A percentile compares a stretch with the other conserved stretches of the same genome.
Evolutionary conservation across 2,888 invertebrate genomes (phyloP).

Genomic region (Pandemis heparana): DNA sequence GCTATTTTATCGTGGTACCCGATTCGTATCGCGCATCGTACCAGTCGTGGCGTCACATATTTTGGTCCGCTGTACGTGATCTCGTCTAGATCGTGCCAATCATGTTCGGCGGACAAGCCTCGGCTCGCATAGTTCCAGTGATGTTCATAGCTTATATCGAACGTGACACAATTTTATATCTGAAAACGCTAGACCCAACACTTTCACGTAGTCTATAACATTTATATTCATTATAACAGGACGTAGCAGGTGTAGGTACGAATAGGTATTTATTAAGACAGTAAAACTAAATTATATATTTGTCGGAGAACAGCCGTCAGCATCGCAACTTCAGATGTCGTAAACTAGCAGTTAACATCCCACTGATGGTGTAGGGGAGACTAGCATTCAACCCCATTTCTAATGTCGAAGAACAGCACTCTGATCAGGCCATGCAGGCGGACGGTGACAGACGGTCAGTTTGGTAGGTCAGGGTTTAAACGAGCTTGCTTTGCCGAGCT

Average conservation of each 20-base stretch:
- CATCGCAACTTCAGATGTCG: background rate
- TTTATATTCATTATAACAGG: conserved; percentile 27
- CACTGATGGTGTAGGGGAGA: no score
- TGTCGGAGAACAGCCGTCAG: background rate
- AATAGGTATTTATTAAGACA: conserved; percentile 1
- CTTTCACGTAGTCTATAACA: conserved; percentile 28
- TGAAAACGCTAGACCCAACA: conserved; percentile 31
- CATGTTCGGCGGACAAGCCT: conserved; percentile 36
- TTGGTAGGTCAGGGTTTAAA: no score
- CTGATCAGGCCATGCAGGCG: no score
- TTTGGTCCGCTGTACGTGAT: conserved; percentile 38
- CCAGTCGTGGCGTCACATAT: conserved; percentile 2
- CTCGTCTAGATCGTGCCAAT: conserved; percentile 43
- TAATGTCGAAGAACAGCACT: no score
- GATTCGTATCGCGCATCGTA: conserved; percentile 14
- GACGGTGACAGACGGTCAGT: no score
- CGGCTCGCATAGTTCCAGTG: conserved; percentile 30
- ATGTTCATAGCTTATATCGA: conserved; percentile 43
- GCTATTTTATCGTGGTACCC: conserved; percentile 14
- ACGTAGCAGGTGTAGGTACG: conserved; percentile 6
- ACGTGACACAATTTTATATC: conserved; percentile 44
- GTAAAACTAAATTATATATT: background rate
- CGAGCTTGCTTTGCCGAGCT: no score
- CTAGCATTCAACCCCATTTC: no score
- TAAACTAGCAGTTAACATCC: no score